phyloP scores from a whole-genome alignment of 30 jellyfish, hydroid and myxozoan species.

The Hydractinia symbiolongicarpus region DNA sequence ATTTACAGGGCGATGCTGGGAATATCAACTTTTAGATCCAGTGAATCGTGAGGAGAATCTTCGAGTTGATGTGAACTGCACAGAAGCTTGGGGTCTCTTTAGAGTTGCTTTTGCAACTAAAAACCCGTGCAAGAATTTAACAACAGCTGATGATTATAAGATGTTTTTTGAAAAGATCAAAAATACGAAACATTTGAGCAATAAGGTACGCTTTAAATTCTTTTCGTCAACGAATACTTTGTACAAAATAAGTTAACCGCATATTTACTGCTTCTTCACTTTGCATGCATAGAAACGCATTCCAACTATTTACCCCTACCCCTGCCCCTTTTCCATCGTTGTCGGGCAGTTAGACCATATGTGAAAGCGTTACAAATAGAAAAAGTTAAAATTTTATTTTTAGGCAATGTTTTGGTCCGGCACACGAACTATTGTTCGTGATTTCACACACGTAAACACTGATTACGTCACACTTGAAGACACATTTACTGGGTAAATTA shows the following conservation, averaged over 20 bases:
- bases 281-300: no score
- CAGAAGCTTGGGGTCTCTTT: slow-evolving; percentile 18
- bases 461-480: slow-evolving; percentile 23
- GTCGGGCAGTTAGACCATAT: no score
- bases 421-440: background rate
- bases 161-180: slow-evolving; percentile 6
- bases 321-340: no score
- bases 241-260: no score
- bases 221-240: no score
- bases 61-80: slow-evolving; percentile 15
- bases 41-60: slow-evolving; percentile 4
- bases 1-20: slow-evolving; percentile 25
- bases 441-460: slow-evolving; percentile 3
- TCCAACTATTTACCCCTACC: no score
- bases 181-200: background rate
- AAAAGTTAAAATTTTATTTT: no score
- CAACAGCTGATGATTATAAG: background rate
- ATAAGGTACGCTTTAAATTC: background rate
- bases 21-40: slow-evolving; percentile 8
- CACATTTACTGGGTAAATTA: slow-evolving; percentile 22
- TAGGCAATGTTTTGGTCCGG: slow-evolving; percentile 26
- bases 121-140: background rate
- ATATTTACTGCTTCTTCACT: no score
- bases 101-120: slow-evolving; percentile 4
- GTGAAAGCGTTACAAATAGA: no score